These are phyloP conservation scores for Periophthalmus magnuspinnatus DNA, from an alignment of 2,797 vertebrate species.

Conservation along the genomic window DNA sequence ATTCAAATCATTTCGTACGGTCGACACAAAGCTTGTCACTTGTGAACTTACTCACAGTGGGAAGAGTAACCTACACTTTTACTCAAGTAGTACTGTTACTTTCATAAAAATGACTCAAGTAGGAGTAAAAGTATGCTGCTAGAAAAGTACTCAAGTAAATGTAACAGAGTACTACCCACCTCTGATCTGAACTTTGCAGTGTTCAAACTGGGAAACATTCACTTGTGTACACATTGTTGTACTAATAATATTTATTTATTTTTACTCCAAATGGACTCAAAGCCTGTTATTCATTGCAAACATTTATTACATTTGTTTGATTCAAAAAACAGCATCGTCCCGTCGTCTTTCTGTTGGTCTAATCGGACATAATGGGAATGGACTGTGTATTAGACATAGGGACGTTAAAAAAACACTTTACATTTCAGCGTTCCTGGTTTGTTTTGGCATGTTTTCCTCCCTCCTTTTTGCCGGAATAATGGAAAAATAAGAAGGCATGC, in stretches of 20 bases:
- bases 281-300: slow-evolving; percentile 78
- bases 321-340: slow-evolving; percentile 72
- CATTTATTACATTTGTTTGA: slow-evolving; percentile 81
- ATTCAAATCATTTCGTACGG: too few species aligned
- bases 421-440: slow-evolving; percentile 51
- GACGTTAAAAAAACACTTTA: slow-evolving; percentile 50
- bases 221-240: not conserved
- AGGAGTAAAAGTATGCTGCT: too few species aligned
- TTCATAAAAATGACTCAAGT: too few species aligned
- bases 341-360: slow-evolving; percentile 67
- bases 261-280: slow-evolving; percentile 37
- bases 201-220: not conserved
- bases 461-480: slow-evolving; percentile 54
- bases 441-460: slow-evolving; percentile 71
- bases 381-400: slow-evolving; percentile 57
- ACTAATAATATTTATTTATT: not conserved
- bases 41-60: too few species aligned
- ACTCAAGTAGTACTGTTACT: too few species aligned
- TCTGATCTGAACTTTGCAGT: not conserved
- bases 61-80: too few species aligned
- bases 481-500: slow-evolving; percentile 79
- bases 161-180: too few species aligned
- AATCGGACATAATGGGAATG: slow-evolving; percentile 64
- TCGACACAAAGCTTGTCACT: too few species aligned
- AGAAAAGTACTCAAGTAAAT: too few species aligned